Evolutionary conservation across 1,140 invertebrate species (phyloP).

Genomic region (Ceratoteleas bidentatus): DNA sequence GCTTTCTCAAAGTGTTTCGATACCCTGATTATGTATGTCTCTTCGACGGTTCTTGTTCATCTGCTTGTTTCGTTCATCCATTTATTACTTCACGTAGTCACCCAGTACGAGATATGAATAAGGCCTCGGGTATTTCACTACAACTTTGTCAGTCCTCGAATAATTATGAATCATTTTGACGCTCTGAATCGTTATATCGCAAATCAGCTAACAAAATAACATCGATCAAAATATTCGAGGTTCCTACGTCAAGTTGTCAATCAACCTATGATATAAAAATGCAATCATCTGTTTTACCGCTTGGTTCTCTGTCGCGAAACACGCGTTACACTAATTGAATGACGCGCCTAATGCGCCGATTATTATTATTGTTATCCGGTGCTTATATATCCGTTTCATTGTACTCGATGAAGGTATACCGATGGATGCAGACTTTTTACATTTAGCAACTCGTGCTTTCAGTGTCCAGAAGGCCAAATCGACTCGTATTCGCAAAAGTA

Average conservation of each 20-base stretch:
- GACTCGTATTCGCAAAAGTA: too few relatives aligned
- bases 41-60: conserved; percentile 24
- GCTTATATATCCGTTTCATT: conserved; percentile 31
- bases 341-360: conserved; percentile 64
- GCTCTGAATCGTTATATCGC: conserved; percentile 15
- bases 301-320: conserved; percentile 66
- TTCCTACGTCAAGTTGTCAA: conserved; percentile 74
- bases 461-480: too few relatives aligned
- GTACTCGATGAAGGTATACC: conserved; percentile 13
- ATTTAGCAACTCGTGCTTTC: too few relatives aligned
- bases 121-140: conserved; percentile 79
- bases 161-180: conserved; percentile 64
- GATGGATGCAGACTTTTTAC: too few relatives aligned
- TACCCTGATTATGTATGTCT: conserved; percentile 28
- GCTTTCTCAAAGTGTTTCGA: conserved; percentile 21
- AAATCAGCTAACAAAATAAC: conserved; percentile 46
- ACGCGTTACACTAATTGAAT: conserved; percentile 74
- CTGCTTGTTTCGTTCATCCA: conserved; percentile 31
- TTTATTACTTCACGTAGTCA: conserved; percentile 74
- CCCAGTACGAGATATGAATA: conserved; percentile 76
- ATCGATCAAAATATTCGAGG: conserved; percentile 73
- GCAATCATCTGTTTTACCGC: conserved; percentile 46
- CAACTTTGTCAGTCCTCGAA: conserved; percentile 72
- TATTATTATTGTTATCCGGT: conserved; percentile 53
- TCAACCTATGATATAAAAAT: conserved; percentile 77